Evolutionary conservation across 2,797 vertebrate genomes (phyloP).

Genomic region (Chelmon rostratus): DNA sequence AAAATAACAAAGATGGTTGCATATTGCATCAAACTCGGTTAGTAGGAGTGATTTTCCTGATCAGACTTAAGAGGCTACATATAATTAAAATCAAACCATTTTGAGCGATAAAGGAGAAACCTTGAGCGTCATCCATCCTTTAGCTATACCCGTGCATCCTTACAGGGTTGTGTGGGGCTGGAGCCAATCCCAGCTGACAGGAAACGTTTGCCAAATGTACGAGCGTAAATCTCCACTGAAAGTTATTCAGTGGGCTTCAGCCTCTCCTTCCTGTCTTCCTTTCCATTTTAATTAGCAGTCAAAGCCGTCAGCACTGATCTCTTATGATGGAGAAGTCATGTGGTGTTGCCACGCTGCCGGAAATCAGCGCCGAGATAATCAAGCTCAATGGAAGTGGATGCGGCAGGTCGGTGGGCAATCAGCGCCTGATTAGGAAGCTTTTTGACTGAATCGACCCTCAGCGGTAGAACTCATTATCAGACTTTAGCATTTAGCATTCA

Average conservation of each 20-base stretch:
- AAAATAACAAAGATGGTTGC: not conserved
- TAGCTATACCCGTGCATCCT: not conserved
- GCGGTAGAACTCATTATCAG: constrained; percentile 59
- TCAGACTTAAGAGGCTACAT: not conserved
- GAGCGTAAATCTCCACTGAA: not conserved
- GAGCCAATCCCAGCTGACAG: not conserved
- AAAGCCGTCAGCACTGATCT: constrained; percentile 42
- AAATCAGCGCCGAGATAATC: constrained; percentile 65
- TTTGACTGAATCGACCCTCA: constrained; percentile 62
- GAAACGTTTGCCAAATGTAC: not conserved
- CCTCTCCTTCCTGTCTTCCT: constrained; percentile 10
- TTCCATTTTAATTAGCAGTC: constrained; percentile 61
- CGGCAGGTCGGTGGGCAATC: constrained; percentile 53
- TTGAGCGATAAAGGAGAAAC: not conserved
- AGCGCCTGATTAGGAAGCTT: constrained; percentile 50
- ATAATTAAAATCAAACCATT: not conserved
- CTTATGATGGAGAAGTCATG: constrained; percentile 40
- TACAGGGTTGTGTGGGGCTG: not conserved
- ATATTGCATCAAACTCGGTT: not conserved
- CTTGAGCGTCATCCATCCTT: not conserved
- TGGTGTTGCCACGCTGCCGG: constrained; percentile 27
- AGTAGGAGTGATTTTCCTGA: not conserved
- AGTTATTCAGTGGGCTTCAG: not conserved
- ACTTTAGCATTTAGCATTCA: constrained; percentile 14
- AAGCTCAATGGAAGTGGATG: constrained; percentile 54